These are phyloP conservation scores for Platycheirus rosarum DNA, from an alignment of 2,888 invertebrate species.

Conservation along the genomic window DNA sequence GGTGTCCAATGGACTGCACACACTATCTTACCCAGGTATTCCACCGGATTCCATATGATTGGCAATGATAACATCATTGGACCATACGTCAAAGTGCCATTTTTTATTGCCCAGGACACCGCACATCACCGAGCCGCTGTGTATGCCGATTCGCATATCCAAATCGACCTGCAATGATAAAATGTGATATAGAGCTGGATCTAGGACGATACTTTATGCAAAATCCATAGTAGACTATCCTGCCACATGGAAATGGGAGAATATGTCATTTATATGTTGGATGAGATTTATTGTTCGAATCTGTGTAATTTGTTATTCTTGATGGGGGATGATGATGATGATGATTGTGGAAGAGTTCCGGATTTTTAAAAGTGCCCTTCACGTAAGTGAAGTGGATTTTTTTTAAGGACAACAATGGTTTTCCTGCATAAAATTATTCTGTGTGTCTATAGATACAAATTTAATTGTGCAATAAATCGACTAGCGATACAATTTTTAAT, in stretches of 20 bases:
- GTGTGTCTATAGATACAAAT: neutral
- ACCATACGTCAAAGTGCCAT: conserved; percentile 97
- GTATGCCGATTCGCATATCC: conserved; percentile 99
- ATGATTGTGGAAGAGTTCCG: neutral
- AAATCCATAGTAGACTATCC: neutral
- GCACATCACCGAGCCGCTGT: conserved; percentile 97
- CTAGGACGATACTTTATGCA: neutral
- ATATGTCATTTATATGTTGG: conserved; percentile 57
- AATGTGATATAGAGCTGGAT: conserved; percentile 17
- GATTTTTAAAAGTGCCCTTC: neutral
- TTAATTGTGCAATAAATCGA: neutral
- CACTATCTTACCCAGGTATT: conserved; percentile 91
- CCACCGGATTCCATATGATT: conserved; percentile 99
- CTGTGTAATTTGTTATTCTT: conserved; percentile 11
- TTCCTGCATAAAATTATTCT: neutral
- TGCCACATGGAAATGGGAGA: conserved; percentile 20
- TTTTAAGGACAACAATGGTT: neutral
- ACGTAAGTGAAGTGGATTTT: neutral
- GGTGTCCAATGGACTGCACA: conserved; percentile 67
- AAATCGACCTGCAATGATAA: conserved; percentile 89
- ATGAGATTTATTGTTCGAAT: conserved; percentile 50
- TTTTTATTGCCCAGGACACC: conserved; percentile 96
- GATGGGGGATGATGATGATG: neutral
- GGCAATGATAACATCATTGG: conserved; percentile 96
- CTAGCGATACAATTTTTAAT: conserved; percentile 27